Percentiles rank a stretch among this genome's conserved stretches.
Conservation (phyloP, 2,888 invertebrate genomes). For the Eudemis profundana region DNA sequence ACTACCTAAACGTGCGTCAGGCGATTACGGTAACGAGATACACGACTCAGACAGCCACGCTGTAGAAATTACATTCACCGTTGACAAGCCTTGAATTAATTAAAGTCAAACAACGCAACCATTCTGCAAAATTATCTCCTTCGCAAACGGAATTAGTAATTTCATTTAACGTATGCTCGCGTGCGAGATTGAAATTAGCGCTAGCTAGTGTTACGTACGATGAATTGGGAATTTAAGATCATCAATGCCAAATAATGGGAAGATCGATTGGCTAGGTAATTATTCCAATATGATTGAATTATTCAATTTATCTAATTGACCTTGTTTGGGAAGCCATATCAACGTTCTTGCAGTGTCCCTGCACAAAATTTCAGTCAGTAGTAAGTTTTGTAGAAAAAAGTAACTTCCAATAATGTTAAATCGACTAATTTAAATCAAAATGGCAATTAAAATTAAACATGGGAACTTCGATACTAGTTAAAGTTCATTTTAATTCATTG, state of each 20-base stretch:
- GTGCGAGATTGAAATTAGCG: slow-evolving; percentile 59
- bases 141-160: slow-evolving; percentile 78
- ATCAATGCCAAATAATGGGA: slow-evolving; percentile 12
- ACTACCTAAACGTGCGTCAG: slow-evolving; percentile 61
- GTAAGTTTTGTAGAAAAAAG: too few species aligned
- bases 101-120: slow-evolving; percentile 82
- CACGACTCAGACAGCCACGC: slow-evolving; percentile 72
- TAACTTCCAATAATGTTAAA: too few species aligned
- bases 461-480: too few species aligned
- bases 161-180: slow-evolving; percentile 67
- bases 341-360: too few species aligned
- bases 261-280: neutral
- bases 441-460: too few species aligned
- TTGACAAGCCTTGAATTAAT: slow-evolving; percentile 83
- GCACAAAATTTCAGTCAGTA: too few species aligned
- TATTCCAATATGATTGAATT: neutral
- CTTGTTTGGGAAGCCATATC: too few species aligned
- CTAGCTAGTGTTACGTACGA: slow-evolving; percentile 26
- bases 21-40: slow-evolving; percentile 75
- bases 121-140: slow-evolving; percentile 79
- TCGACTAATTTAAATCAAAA: too few species aligned
- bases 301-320: neutral
- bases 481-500: too few species aligned
- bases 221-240: slow-evolving; percentile 13
- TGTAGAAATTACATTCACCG: slow-evolving; percentile 76